Evolutionary conservation across 1,140 invertebrate species (phyloP), one percentile per base, ranked within the genome.

Genomic region (Drosophila ficusphila): DNA sequence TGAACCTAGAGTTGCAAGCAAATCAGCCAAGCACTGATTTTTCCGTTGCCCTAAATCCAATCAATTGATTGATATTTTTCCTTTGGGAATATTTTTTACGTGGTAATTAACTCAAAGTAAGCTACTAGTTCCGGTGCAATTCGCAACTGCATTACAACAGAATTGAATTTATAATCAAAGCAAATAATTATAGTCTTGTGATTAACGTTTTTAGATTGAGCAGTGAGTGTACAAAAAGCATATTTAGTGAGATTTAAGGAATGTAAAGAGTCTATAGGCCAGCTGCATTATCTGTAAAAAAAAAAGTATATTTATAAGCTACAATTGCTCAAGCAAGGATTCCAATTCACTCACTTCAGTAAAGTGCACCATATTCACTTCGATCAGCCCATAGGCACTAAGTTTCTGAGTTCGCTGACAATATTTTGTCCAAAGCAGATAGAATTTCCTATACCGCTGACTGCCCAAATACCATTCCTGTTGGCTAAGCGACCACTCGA

Each of bases 331-430:
- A n/a, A n/a, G n/a, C n/a, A n/a, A n/a, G n/a, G 16, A 31, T 11
- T 8, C 8, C 0, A 18, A 0, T 5, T 4, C 0, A 68, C 76
- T 68, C 1, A 85, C 82, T 14, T 85, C 67, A 0, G 65, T 36
- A 16, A 85, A 85, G 44, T 88, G 81, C 21, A 53, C 54, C 82
- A 85, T 85, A n/a, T 85, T 86, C 21, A 85, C 33, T 8, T 81
- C 49, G 9, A 76, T 52, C 0, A 85, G 27, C 0, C 81, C 82
- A 4, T 53, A 81, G 11, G 71, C 81, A 3, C 56, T 70, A 0
- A 85, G 7, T 12, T 64, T 64, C 16, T 62, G 48, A 4, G 61
- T 53, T 0, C 41, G n/a, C 33, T 76, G 53, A 2, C 76, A 16
- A 16, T 81, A 81, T n/a, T 58, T 70, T 8, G 76, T 2, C 76